Evolutionary conservation across 2,888 invertebrate species (phyloP).

Genomic region (Malthinus flaveolus): DNA sequence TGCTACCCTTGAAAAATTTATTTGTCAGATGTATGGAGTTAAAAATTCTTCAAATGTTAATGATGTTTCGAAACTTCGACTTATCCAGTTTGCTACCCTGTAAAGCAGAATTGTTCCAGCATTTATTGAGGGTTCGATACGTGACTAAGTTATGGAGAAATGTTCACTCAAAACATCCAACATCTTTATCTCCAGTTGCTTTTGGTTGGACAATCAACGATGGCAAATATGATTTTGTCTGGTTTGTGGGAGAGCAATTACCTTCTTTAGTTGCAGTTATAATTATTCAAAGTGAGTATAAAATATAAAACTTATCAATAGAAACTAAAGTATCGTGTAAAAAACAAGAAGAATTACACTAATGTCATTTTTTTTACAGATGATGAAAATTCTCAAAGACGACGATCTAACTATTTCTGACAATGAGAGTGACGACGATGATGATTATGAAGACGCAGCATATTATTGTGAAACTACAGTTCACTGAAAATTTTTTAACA

Average conservation of each 20-base stretch:
- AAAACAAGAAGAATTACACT: too few relatives aligned
- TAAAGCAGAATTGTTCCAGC: slow-evolving; percentile 37
- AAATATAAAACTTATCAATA: too few relatives aligned
- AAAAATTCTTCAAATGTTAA: slow-evolving; percentile 27
- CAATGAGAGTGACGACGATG: too few relatives aligned
- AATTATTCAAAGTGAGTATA: too few relatives aligned
- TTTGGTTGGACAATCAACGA: slow-evolving; percentile 5
- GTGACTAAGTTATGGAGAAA: slow-evolving; percentile 1
- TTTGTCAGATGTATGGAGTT: slow-evolving; percentile 31
- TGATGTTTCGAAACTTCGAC: slow-evolving; percentile 32
- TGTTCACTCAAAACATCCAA: slow-evolving; percentile 2
- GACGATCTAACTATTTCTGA: too few relatives aligned
- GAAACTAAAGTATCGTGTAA: too few relatives aligned
- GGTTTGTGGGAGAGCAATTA: slow-evolving; percentile 34
- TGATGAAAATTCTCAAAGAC: too few relatives aligned
- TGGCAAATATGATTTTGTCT: slow-evolving; percentile 34
- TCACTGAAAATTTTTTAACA: too few relatives aligned
- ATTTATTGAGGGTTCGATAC: too few relatives aligned
- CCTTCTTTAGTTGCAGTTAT: slow-evolving; percentile 32
- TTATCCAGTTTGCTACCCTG: slow-evolving; percentile 31
- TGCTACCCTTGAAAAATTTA: slow-evolving; percentile 24
- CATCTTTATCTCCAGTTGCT: neutral
- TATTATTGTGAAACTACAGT: too few relatives aligned
- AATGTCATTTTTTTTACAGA: too few relatives aligned
- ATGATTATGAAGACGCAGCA: too few relatives aligned